Evolutionary conservation across 2,113 vertebrate species (phyloP).

Genomic region (Barbus barbus): DNA sequence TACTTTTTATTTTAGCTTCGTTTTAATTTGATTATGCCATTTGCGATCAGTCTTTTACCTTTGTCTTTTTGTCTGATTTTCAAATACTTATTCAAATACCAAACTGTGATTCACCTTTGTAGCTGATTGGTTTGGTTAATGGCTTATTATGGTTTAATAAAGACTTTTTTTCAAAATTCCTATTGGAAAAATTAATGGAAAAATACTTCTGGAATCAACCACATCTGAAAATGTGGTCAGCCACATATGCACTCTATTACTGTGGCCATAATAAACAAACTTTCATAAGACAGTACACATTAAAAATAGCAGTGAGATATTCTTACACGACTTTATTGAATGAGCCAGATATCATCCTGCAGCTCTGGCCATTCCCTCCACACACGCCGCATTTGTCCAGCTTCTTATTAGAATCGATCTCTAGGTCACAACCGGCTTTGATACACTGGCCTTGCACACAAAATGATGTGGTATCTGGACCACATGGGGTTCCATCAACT

Average conservation of each 20-base stretch:
- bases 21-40: no score
- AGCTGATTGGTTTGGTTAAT: no score
- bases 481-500: conserved; percentile 89
- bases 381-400: conserved; percentile 92
- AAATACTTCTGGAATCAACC: background rate
- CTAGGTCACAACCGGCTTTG: conserved; percentile 88
- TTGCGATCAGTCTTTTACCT: no score
- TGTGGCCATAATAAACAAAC: background rate
- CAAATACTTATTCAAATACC: no score
- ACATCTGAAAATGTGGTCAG: background rate
- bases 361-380: conserved; percentile 84
- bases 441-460: conserved; percentile 95
- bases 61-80: no score
- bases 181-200: background rate
- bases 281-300: no score
- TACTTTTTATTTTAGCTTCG: no score
- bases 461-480: conserved; percentile 90
- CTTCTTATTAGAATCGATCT: conserved; percentile 89
- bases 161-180: background rate
- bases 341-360: conserved; percentile 88
- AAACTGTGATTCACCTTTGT: no score
- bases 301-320: background rate
- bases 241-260: background rate
- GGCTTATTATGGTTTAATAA: background rate
- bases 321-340: conserved; percentile 85